These are phyloP conservation scores for Galeruca laticollis DNA, from an alignment of 2,888 invertebrate species.

Conservation along the genomic window DNA sequence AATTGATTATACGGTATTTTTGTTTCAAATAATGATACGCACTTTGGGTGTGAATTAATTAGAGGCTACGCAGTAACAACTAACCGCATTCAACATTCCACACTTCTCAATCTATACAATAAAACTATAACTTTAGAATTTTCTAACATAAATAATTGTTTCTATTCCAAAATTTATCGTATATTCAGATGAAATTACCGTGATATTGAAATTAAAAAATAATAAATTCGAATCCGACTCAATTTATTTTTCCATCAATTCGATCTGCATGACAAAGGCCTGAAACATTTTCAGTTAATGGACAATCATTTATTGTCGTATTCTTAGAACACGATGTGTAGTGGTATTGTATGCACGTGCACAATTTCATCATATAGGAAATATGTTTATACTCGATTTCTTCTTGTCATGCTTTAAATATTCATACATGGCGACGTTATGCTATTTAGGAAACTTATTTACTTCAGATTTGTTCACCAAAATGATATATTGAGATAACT, in stretches of 20 bases:
- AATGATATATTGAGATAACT: background rate
- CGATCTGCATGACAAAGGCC: slow-evolving; percentile 38
- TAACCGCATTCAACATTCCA: no score
- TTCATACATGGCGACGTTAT: slow-evolving; percentile 8
- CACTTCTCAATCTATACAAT: no score
- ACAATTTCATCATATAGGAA: slow-evolving; percentile 30
- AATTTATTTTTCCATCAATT: slow-evolving; percentile 37
- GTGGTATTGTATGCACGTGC: slow-evolving; percentile 34
- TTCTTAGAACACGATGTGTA: slow-evolving; percentile 34
- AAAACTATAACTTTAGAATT: background rate
- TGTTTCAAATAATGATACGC: no score
- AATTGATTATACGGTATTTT: no score
- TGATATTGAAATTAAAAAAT: background rate
- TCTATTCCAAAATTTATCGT: background rate
- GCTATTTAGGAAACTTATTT: background rate
- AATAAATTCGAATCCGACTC: background rate
- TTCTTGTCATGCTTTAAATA: slow-evolving; percentile 14
- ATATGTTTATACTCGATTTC: slow-evolving; percentile 17
- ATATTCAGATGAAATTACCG: slow-evolving; percentile 1
- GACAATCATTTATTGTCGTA: slow-evolving; percentile 35
- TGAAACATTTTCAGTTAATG: slow-evolving; percentile 39
- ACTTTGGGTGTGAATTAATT: no score
- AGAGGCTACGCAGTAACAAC: no score
- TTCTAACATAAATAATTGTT: background rate
- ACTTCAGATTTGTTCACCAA: background rate